Evolutionary conservation across 2,888 invertebrate genomes (phyloP).

Genomic region (Suillia variegata): DNA sequence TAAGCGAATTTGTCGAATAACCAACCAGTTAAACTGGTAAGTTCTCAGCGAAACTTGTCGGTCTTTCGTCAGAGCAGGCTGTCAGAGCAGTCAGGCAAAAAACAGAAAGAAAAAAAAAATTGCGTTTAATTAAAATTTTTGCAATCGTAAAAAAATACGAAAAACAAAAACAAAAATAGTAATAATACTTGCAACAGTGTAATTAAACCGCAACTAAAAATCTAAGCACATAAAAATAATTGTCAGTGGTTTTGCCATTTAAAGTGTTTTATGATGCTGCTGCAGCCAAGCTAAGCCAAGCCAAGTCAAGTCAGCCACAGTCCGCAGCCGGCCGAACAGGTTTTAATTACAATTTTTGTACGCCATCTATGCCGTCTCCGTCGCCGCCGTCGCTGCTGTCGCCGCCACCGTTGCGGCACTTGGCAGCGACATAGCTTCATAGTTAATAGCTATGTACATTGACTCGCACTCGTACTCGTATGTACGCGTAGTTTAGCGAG

Average conservation of each 20-base stretch:
- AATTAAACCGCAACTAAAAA: slow-evolving; percentile 27
- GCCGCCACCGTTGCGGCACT: not conserved
- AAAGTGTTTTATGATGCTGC: slow-evolving; percentile 17
- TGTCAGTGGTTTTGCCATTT: slow-evolving; percentile 37
- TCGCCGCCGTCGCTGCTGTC: not conserved
- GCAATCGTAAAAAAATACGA: slow-evolving; percentile 35
- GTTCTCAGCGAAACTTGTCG: too few species aligned
- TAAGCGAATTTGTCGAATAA: too few species aligned
- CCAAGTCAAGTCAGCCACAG: too few species aligned
- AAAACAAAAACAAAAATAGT: too few species aligned
- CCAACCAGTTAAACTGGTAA: too few species aligned
- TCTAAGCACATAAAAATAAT: slow-evolving; percentile 33
- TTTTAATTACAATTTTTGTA: not conserved
- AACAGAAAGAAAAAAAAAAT: slow-evolving; percentile 12
- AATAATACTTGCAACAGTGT: slow-evolving; percentile 34
- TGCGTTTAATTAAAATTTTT: slow-evolving; percentile 34
- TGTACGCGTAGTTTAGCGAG: not conserved
- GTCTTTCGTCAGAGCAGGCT: too few species aligned
- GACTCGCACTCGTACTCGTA: too few species aligned
- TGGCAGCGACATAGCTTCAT: slow-evolving; percentile 1
- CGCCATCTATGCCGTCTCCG: not conserved
- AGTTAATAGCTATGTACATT: too few species aligned
- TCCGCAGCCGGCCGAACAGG: not conserved
- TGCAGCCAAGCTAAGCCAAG: not conserved
- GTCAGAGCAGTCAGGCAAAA: too few species aligned